These are phyloP conservation scores for Cydia amplana DNA, from an alignment of 1,140 invertebrate species.

Conservation along the genomic window DNA sequence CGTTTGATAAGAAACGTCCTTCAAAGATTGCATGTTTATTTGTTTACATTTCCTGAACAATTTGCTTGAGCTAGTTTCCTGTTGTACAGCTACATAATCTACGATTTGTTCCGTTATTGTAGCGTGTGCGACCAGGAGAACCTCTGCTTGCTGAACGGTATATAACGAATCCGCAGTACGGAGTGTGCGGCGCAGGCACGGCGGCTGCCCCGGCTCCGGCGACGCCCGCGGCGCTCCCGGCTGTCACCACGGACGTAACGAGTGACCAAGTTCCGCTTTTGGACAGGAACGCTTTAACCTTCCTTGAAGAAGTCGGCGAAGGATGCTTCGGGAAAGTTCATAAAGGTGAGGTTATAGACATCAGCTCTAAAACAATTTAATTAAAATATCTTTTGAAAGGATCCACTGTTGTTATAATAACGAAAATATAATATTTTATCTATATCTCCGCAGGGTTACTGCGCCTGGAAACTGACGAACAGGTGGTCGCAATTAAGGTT, in stretches of 20 bases:
- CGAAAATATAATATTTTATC: not conserved
- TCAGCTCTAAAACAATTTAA: not conserved
- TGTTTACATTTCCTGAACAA: not conserved
- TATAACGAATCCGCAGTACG: constrained; percentile 89
- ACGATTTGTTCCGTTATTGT: constrained; percentile 58
- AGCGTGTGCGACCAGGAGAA: constrained; percentile 76
- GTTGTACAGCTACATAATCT: constrained; percentile 39
- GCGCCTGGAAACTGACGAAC: constrained; percentile 66
- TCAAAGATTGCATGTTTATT: constrained; percentile 15
- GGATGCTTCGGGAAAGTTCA: constrained; percentile 96
- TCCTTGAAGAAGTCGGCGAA: constrained; percentile 91
- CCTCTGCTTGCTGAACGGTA: constrained; percentile 86
- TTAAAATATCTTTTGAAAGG: not conserved
- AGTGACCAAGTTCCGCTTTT: constrained; percentile 82
- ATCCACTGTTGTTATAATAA: not conserved
- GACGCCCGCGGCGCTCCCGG: constrained; percentile 36
- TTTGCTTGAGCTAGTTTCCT: constrained; percentile 22
- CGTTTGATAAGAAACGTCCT: constrained; percentile 18
- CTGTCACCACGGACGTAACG: constrained; percentile 42
- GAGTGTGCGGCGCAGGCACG: constrained; percentile 75
- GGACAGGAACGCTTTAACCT: constrained; percentile 82
- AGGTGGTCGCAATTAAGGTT: constrained; percentile 91
- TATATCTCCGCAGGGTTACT: constrained; percentile 79
- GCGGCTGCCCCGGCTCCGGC: constrained; percentile 38
- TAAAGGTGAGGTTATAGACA: constrained; percentile 83